Percentiles rank a stretch among this genome's conserved stretches.
phyloP scores from a whole-genome alignment of 1,140 invertebrate species.

The Drosophila carrolli region DNA sequence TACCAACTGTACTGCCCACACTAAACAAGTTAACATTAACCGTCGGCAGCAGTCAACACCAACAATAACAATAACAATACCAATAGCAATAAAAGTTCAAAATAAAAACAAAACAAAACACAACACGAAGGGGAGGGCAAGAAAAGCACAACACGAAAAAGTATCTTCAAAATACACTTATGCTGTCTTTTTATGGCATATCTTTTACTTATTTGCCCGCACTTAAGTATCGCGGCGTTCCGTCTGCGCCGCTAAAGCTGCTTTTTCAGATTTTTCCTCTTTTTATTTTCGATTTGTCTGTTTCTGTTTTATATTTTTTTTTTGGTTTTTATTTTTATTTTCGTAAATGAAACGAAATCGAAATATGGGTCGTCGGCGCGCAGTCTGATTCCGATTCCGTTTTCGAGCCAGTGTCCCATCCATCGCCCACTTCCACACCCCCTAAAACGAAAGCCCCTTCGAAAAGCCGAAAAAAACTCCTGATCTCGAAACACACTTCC shows the following conservation, averaged over 20 bases:
- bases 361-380: constrained; percentile 76
- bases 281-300: constrained; percentile 46
- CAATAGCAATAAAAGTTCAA: constrained; percentile 23
- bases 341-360: constrained; percentile 77
- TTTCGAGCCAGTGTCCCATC: constrained; percentile 53
- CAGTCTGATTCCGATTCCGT: constrained; percentile 49
- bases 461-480: constrained; percentile 20
- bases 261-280: constrained; percentile 50
- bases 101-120: constrained; percentile 41
- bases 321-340: constrained; percentile 63
- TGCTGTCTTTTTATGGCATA: constrained; percentile 78
- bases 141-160: constrained; percentile 51
- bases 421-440: constrained; percentile 57
- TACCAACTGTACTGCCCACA: constrained; percentile 45
- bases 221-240: constrained; percentile 68
- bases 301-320: constrained; percentile 34
- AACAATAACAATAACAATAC: constrained; percentile 38
- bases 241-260: constrained; percentile 57
- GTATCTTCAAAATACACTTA: constrained; percentile 78
- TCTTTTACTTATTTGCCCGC: constrained; percentile 77
- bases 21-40: constrained; percentile 55
- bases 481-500: constrained; percentile 74
- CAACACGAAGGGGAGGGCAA: constrained; percentile 10
- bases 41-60: constrained; percentile 29
- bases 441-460: constrained; percentile 17